Percentiles rank a stretch among this genome's conserved stretches.
These are phyloP conservation scores for Choristoneura rosaceana DNA, from an alignment of 2,888 invertebrate genomes.

Conservation along the genomic window DNA sequence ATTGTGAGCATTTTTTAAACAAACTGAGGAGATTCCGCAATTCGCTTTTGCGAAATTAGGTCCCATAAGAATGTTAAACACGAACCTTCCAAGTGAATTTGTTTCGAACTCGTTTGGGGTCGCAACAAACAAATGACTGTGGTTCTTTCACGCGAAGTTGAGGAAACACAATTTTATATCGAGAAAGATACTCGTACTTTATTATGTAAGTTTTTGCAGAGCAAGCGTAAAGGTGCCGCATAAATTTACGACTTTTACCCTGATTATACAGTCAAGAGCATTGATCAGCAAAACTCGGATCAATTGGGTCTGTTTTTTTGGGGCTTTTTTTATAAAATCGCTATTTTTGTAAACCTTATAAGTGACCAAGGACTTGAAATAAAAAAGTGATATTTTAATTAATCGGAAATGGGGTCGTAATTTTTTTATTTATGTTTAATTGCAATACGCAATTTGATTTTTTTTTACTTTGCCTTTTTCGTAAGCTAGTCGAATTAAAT, in stretches of 20 bases:
- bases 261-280: slow-evolving; percentile 8
- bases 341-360: not conserved
- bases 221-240: slow-evolving; percentile 12
- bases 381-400: not conserved
- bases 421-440: too few relatives aligned
- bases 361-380: not conserved
- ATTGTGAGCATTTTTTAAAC: slow-evolving; percentile 32
- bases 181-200: slow-evolving; percentile 25
- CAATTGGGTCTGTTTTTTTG: too few relatives aligned
- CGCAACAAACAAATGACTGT: slow-evolving; percentile 71
- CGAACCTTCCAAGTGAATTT: slow-evolving; percentile 63
- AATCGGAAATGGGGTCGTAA: too few relatives aligned
- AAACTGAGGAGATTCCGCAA: slow-evolving; percentile 30
- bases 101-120: slow-evolving; percentile 65
- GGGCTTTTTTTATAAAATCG: not conserved
- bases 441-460: too few relatives aligned
- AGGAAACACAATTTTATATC: slow-evolving; percentile 50
- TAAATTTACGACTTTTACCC: slow-evolving; percentile 18
- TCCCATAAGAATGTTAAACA: slow-evolving; percentile 67
- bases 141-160: slow-evolving; percentile 69
- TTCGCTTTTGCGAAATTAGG: slow-evolving; percentile 51
- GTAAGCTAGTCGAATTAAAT: too few relatives aligned
- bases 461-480: too few relatives aligned
- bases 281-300: slow-evolving; percentile 9
- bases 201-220: slow-evolving; percentile 23